These are phyloP conservation scores for Tineola bisselliella DNA, from an alignment of 2,888 invertebrate genomes.

Conservation along the genomic window DNA sequence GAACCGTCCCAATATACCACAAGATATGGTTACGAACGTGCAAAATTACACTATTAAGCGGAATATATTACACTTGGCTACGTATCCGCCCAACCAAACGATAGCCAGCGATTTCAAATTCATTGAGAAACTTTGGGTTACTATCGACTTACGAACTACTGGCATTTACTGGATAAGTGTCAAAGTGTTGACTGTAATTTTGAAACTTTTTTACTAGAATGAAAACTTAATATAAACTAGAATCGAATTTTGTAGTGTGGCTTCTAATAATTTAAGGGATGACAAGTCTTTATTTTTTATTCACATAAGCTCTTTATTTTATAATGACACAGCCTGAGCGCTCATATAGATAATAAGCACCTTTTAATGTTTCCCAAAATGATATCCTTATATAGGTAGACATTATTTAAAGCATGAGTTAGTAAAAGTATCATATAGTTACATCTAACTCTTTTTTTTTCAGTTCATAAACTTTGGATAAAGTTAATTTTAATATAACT, in stretches of 20 bases:
- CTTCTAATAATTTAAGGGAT: neutral
- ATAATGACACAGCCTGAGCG: too few relatives aligned
- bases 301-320: too few relatives aligned
- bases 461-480: too few relatives aligned
- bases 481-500: neutral
- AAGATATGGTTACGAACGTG: constrained; percentile 41
- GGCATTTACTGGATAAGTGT: neutral
- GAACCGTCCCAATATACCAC: constrained; percentile 29
- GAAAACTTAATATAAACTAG: neutral
- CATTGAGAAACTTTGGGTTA: constrained; percentile 1
- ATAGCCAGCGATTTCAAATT: neutral
- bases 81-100: neutral
- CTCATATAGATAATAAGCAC: too few relatives aligned
- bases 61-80: constrained; percentile 35
- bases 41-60: constrained; percentile 45
- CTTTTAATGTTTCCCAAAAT: too few relatives aligned
- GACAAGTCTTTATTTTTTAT: too few relatives aligned
- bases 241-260: neutral
- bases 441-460: too few relatives aligned
- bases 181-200: neutral
- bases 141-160: neutral
- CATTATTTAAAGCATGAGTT: too few relatives aligned
- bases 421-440: too few relatives aligned
- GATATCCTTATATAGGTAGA: too few relatives aligned
- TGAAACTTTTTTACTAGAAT: neutral